Conservation (phyloP, 2,888 invertebrate genomes). For the Xestia rhomboidea region DNA sequence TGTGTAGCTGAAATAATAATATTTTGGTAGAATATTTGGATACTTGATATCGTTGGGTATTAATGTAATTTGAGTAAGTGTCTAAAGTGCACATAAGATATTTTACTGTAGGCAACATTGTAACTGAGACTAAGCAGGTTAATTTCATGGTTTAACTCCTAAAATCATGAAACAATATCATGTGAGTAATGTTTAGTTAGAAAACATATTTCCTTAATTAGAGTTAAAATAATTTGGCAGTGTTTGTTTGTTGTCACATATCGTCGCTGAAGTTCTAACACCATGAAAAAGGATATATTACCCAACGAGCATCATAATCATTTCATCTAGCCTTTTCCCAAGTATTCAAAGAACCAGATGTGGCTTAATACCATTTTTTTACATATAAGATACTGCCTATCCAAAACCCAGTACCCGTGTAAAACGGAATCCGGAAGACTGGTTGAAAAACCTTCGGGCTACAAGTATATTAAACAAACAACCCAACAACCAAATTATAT, state of each 20-base stretch:
- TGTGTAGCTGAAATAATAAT: slow-evolving; percentile 9
- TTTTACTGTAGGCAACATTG: neutral
- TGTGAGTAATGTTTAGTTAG: neutral
- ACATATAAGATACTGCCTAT: neutral
- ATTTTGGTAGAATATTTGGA: slow-evolving; percentile 8
- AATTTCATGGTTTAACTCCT: neutral
- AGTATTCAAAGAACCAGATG: neutral
- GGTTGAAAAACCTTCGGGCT: neutral
- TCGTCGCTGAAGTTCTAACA: too few relatives aligned
- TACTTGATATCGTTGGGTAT: neutral
- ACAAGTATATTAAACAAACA: neutral
- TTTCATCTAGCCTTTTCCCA: neutral
- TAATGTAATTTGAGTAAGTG: slow-evolving; percentile 1
- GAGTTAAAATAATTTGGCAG: neutral
- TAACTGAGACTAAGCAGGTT: neutral
- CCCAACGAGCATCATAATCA: neutral
- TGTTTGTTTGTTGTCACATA: neutral
- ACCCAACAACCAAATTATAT: neutral
- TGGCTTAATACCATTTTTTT: neutral
- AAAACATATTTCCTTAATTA: neutral
- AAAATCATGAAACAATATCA: neutral
- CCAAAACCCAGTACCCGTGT: neutral
- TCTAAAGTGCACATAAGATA: neutral
- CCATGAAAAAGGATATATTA: neutral
- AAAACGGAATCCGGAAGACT: neutral